Evolutionary conservation across 2,113 vertebrate species (phyloP).

Genomic region (Pluvianellus socialis): DNA sequence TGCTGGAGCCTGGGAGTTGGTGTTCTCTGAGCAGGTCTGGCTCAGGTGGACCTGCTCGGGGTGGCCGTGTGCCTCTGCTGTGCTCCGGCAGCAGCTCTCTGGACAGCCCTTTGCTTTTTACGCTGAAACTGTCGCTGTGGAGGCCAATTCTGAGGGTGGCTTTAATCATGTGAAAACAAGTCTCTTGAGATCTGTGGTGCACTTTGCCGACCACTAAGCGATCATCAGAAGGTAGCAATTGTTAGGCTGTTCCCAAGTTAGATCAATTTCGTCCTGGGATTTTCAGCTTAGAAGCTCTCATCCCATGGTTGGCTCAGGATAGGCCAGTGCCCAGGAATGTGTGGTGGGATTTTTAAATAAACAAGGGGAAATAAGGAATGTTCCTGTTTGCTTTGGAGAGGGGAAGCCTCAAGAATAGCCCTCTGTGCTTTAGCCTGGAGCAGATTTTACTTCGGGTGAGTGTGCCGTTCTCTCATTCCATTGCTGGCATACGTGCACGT

Average conservation of each 20-base stretch:
- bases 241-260: not conserved
- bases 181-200: not conserved
- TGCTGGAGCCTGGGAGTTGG: not conserved
- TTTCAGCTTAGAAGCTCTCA: not conserved
- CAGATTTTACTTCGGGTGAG: not conserved
- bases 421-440: not conserved
- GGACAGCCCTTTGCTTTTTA: not conserved
- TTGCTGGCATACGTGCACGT: not conserved
- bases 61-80: rapidly evolving
- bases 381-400: not conserved
- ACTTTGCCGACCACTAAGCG: not conserved
- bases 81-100: not conserved
- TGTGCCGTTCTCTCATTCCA: not conserved
- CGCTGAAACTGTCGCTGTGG: not conserved
- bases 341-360: not conserved
- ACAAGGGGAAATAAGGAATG: not conserved
- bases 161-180: not conserved
- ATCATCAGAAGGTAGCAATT: not conserved
- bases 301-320: not conserved
- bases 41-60: rapidly evolving
- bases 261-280: not conserved
- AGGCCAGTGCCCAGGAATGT: constrained; percentile 5
- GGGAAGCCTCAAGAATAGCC: constrained; percentile 2
- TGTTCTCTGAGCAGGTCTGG: not conserved
- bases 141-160: not conserved